Base-by-base conservation (phyloP, 2,797 vertebrate species). In the Balearica regulorum region DNA sequence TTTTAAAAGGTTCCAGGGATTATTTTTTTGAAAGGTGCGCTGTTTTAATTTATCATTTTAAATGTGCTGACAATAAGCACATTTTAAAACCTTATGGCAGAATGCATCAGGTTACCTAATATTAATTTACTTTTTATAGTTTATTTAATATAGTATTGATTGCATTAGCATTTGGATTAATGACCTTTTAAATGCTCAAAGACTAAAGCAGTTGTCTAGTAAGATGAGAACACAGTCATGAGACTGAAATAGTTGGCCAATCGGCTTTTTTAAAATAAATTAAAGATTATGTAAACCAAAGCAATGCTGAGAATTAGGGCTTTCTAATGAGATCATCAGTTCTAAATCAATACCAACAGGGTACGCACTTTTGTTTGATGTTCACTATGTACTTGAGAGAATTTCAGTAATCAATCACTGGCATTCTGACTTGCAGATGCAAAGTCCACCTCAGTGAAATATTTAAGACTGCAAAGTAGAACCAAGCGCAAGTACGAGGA, bases 111-210 rank as follows among this genome's bases (percentile, higher is more conserved):
- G 96, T 98, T 98, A 96, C 96, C 94, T 98, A 95, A 97, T 98
- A 98, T 98, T 98, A 98, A 98, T 99, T 98, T 98, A 92, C 75
- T 96, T 98, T 98, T 98, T 98, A 97, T 98, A 98, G 96, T 97
- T 98, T 95, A 93, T 98, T 98, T 98, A 98, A 98, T 98, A 98
- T 97, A 92, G 66, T 98, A 98, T 98, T 98, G 98, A 98, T 98
- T 98, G 94, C 97, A 98, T 98, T 98, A 98, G 93, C 92, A 97
- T 98, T 98, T 98, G 97, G 97, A 98, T 98, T 98, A 98, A 98
- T 98, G 97, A 96, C 88, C 97, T 98, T 98, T 98, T 98, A 98
- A 98, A 98, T 98, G 91, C 62, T 90, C 73, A 92, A 88, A 91
- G 86, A 96, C 78, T 92, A 89, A 96, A 96, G 68, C 43, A 94